phyloP scores from a whole-genome alignment of 2,888 invertebrate species.

The Aquatica leii region DNA sequence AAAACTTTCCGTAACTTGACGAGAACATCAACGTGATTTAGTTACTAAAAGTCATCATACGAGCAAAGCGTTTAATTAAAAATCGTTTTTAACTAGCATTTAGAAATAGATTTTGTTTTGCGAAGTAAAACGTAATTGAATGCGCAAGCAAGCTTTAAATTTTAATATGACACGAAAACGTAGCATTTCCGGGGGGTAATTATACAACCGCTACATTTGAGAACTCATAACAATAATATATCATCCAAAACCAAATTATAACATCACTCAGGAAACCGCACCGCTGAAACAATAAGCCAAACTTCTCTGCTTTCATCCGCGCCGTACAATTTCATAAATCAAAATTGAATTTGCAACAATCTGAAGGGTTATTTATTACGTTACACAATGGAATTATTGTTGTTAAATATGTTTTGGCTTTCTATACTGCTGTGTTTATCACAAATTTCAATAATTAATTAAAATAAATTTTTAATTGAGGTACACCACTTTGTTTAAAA shows the following conservation, averaged over 20 bases:
- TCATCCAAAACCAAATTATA: constrained; percentile 31
- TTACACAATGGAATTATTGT: constrained; percentile 8
- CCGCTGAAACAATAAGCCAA: constrained; percentile 30
- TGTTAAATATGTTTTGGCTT: constrained; percentile 6
- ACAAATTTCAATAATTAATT: too few relatives aligned
- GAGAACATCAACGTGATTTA: too few relatives aligned
- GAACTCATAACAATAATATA: constrained; percentile 31
- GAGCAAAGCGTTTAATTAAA: too few relatives aligned
- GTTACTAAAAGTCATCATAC: too few relatives aligned
- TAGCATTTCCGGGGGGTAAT: constrained; percentile 18
- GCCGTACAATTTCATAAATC: constrained; percentile 27
- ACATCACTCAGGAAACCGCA: constrained; percentile 30
- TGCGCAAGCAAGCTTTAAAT: not conserved
- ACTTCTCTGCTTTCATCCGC: constrained; percentile 26
- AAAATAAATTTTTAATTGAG: too few relatives aligned
- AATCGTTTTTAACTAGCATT: too few relatives aligned
- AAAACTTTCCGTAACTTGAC: too few relatives aligned
- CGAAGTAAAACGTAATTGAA: too few relatives aligned
- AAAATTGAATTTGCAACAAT: constrained; percentile 30
- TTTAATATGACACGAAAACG: constrained; percentile 8
- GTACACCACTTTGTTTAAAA: too few relatives aligned
- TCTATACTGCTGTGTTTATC: not conserved
- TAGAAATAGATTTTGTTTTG: too few relatives aligned
- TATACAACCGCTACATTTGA: constrained; percentile 19
- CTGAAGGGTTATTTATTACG: constrained; percentile 23